Base-by-base conservation (phyloP, 35 echinoderm and acorn worm species). In the Chiridota heheva region DNA sequence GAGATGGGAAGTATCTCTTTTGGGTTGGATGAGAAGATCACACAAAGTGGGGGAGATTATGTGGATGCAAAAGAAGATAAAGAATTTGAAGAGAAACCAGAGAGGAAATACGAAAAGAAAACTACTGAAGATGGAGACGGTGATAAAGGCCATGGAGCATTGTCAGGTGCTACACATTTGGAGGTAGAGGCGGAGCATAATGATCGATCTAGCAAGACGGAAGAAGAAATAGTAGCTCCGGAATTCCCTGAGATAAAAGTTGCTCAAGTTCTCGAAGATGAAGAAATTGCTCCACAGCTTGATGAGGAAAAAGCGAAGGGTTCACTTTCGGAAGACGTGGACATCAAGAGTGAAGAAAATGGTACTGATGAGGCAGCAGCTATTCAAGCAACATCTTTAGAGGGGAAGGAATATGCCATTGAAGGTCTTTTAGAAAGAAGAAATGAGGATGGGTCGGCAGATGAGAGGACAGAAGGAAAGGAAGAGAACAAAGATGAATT, bases 401-500 rank as follows among this genome's bases (percentile, higher is more conserved):
- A 67, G 57, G 58, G 43, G 7, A 16, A 60, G 1, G 62, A 7
- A 18, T 5, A 2, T 42, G 61, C 26, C 18, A 47, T 12, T 45
- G 40, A 3, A 44, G 40, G 34, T 47, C 40, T 46, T 7, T 18
- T 27, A 13, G 40, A 44, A 38, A 31, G 24, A 33, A 20, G 47
- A 25, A 26, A 22, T 40, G 37, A 69, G 40, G 80, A 83, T 71
- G 66, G 13, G 17, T 38, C 63, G 38, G 39, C 51, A 25, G 63
- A 26, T 48, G 10, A 36, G 81, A 74, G 72, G 44, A n/a, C n/a
- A n/a, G 35, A 81, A 43, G 56, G 66, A 8, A 41, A 81, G 40
- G 60, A 67, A n/a, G 77, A 81, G 27, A 20, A 0, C 38, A 7
- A 43, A 2, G 41, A 57, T 28, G 18, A 49, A 58, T 20, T 28